phyloP scores from a whole-genome alignment of 2,888 invertebrate genomes.

The Lagria hirta region DNA sequence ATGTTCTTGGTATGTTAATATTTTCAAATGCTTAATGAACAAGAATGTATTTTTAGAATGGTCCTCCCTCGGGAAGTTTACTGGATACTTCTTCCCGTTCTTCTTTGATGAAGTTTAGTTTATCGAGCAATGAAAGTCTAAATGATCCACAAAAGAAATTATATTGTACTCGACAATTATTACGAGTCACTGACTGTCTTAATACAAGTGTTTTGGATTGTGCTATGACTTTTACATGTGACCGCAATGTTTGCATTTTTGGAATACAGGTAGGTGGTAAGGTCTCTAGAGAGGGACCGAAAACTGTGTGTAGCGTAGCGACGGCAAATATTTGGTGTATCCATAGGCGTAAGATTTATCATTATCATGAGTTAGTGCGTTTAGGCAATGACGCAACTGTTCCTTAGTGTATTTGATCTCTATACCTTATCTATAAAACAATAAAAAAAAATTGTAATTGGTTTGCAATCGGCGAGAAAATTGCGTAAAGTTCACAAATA shows the following conservation, averaged over 20 bases:
- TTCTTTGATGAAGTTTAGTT: constrained; percentile 46
- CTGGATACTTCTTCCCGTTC: constrained; percentile 50
- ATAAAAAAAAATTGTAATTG: no score
- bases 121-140: constrained; percentile 35
- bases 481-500: no score
- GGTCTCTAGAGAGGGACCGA: no score
- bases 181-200: constrained; percentile 70
- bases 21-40: background rate
- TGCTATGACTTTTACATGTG: constrained; percentile 77
- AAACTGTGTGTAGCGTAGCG: no score
- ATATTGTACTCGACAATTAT: constrained; percentile 68
- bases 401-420: no score
- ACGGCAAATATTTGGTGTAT: no score
- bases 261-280: constrained; percentile 63
- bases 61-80: constrained; percentile 37
- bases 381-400: no score
- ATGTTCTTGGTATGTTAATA: constrained; percentile 21
- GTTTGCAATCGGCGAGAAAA: no score
- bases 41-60: constrained; percentile 35
- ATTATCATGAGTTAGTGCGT: no score
- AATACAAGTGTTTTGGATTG: constrained; percentile 77
- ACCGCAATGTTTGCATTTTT: constrained; percentile 75
- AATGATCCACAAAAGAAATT: constrained; percentile 56
- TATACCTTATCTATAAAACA: no score
- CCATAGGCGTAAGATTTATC: no score